Evolutionary conservation across 2,888 invertebrate species (phyloP).

Genomic region (Embidobia sp.): DNA sequence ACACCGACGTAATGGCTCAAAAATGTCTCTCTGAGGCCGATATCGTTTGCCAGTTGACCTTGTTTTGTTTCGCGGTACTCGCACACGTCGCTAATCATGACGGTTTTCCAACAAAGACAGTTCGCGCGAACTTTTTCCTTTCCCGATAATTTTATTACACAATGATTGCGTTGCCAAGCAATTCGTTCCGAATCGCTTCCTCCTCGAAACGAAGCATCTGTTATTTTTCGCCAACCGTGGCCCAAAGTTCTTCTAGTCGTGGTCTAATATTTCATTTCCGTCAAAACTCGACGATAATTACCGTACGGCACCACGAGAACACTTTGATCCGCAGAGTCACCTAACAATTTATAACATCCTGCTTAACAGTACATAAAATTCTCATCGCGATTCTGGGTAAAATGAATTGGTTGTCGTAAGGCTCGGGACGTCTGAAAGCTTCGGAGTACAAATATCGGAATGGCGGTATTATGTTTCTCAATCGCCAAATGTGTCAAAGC

Average conservation of each 20-base stretch:
- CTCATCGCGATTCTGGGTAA: conserved; percentile 42
- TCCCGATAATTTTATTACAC: too few relatives aligned
- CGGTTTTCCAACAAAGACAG: too few relatives aligned
- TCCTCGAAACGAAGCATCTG: conserved; percentile 1
- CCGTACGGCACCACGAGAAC: conserved; percentile 16
- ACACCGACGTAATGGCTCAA: conserved; percentile 62
- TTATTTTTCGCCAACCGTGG: neutral
- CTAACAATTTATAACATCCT: conserved; percentile 53
- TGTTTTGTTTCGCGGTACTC: conserved; percentile 1
- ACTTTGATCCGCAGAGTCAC: conserved; percentile 36
- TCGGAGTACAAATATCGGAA: conserved; percentile 37
- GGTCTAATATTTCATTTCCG: conserved; percentile 31
- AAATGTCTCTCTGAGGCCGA: conserved; percentile 6
- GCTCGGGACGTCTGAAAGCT: conserved; percentile 26
- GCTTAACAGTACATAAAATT: conserved; percentile 50
- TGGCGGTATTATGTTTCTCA: conserved; percentile 49
- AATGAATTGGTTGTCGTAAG: conserved; percentile 43
- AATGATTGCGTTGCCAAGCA: too few relatives aligned
- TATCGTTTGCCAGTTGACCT: conserved; percentile 27
- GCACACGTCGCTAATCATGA: too few relatives aligned
- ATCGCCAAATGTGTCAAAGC: conserved; percentile 48
- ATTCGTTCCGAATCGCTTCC: neutral
- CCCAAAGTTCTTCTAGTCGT: too few relatives aligned
- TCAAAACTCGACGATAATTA: conserved; percentile 45
- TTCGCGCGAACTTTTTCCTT: neutral